Base-by-base conservation (phyloP, 2,888 invertebrate genomes). In the Notocelia uddmanniana region DNA sequence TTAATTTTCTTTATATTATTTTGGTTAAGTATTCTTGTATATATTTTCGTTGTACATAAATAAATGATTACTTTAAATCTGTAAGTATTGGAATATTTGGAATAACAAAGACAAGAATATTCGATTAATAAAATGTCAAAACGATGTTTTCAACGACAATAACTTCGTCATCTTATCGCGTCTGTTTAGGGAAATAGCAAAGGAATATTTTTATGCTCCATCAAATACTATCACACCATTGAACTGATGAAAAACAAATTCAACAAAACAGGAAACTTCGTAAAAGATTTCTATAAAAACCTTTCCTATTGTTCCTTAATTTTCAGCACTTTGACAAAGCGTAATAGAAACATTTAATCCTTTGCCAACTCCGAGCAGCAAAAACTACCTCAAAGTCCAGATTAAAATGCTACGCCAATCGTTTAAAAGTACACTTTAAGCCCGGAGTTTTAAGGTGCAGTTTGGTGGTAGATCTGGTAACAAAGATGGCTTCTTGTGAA, bases 281-380 rank as follows among this genome's bases (percentile, higher is more conserved):
- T 34, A 62, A 48, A 37, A 26, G 64, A 59, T 60, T 60, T 58
- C 18, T 19, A 67, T 68, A 72, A 66, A 72, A 72, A 45, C 5
- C 15, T 15, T 15, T 41, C 15, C 62, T 68, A 62, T 68, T 68
- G 68, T 68, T 26, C 67, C 62, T 55, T 72, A 68, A 72, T 72
- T 72, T 68, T 50, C 72, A 57, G 60, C 55, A 62, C 68, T 72
- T 72, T 67, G 82, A 80, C 83, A 83, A 83, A 79, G 80, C 81
- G 85, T 85, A 89, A 89, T 87, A 87, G 85, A 87, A 91, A 87
- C 88, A 87, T 89, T 90, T 88, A 89, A 90, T 89, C 87, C 86
- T 85, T 85, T 83, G 82, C 81, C 84, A 86, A 85, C 87, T 91
- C 90, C 87, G 86, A 80, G 80, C 76, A 75, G 84, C 87, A 88